Base-by-base conservation (phyloP, 1,140 invertebrate species). In the Saccostrea echinata region DNA sequence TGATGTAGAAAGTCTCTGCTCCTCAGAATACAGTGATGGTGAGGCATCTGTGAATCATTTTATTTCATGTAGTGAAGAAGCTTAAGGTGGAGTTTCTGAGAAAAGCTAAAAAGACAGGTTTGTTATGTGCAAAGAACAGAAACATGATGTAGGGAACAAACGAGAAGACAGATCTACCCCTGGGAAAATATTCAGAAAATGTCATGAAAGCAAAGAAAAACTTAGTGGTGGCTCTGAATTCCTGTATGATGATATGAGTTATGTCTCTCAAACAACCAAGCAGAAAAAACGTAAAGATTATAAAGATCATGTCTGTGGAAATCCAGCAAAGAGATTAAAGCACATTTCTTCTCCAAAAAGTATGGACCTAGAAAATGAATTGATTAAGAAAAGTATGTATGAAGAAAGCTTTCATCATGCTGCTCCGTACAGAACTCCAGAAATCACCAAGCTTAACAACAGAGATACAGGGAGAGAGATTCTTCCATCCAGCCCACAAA, bases 371-470 rank as follows among this genome's bases (percentile, higher is more conserved):
- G 13, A 57, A 57, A 57, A 21, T 16, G 55, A 61, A 61, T 6
- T 61, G 55, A 21, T 61, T 43, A 43, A 43, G 43, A 43, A 43
- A 43, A 43, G 43, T 43, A 0, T 43, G 43, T 43, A 9, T 43
- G 43, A 43, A 8, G 43, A 43, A 43, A 43, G 43, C 43, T 43
- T 64, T 9, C 57, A 21, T 64, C 27, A 11, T 33, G 16, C 27
- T 12, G 27, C 24, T 33, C 68, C 68, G 13, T 76, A 76, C 24
- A 76, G 30, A 30, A 76, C 68, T 76, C 68, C 68, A 76, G 68
- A 76, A 30, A 30, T 76, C 68, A 11, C 68, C 27, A 76, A 76
- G 68, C 27, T 1, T 13, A 27, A 27, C 68, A 30, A 6, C 68
- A 12, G 16, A 27, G 30, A 76, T 1, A 30, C 6, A 30, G 27